These are phyloP conservation scores for Sciurus vulgaris DNA, from an alignment of 2,797 vertebrate species.

Conservation along the genomic window DNA sequence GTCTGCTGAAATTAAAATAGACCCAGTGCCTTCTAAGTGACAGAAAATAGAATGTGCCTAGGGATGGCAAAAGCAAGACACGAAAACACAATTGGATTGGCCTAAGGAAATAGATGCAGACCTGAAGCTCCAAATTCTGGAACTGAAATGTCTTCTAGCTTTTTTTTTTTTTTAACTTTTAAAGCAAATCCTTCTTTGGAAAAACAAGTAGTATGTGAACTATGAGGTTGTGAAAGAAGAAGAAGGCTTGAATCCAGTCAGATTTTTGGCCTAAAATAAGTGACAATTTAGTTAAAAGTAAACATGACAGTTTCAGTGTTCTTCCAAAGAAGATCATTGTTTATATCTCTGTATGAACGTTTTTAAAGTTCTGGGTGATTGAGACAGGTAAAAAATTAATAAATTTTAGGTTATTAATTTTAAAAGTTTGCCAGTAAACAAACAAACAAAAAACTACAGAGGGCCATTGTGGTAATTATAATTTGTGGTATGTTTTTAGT, in stretches of 20 bases:
- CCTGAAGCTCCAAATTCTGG: not conserved
- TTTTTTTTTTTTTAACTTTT: not conserved
- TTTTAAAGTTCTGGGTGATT: constrained; percentile 42
- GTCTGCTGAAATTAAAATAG: constrained; percentile 75
- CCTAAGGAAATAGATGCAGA: constrained; percentile 47
- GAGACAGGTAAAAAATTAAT: not conserved
- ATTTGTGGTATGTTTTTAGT: not conserved
- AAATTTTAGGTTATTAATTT: not conserved
- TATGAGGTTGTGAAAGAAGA: constrained; percentile 59
- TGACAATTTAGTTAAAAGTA: constrained; percentile 60
- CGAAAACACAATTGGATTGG: not conserved
- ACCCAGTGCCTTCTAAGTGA: constrained; percentile 58
- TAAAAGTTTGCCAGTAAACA: not conserved
- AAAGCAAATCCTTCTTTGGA: constrained; percentile 67
- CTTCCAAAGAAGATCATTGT: constrained; percentile 32
- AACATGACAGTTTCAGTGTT: not conserved
- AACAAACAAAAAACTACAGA: not conserved
- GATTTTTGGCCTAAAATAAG: constrained; percentile 66
- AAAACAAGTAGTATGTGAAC: constrained; percentile 61
- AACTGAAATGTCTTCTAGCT: not conserved
- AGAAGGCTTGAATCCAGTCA: constrained; percentile 64
- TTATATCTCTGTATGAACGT: constrained; percentile 33
- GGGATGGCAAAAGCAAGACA: constrained; percentile 39
- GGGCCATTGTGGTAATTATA: not conserved
- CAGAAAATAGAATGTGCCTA: constrained; percentile 64